Percentiles rank a stretch among this genome's conserved stretches.
Conservation (phyloP, 2,797 vertebrate genomes). For the Spinibarbus caldwelli region DNA sequence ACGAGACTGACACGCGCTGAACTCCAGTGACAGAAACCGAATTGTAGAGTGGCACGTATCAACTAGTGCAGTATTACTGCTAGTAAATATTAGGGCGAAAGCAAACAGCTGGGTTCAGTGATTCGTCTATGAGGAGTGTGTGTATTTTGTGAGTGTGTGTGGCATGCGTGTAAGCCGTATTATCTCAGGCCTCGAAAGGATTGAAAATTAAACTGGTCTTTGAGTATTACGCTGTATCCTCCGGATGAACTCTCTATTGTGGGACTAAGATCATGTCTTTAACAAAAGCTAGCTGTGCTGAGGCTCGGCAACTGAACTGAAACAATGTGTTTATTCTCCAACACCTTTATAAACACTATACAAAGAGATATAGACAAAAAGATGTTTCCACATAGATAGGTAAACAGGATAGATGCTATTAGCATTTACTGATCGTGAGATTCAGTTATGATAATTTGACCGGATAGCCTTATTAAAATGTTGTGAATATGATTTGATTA, state of each 20-base stretch:
- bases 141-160: slow-evolving; percentile 25
- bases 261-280: slow-evolving; percentile 22
- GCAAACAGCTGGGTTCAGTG: slow-evolving; percentile 4
- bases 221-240: slow-evolving; percentile 9
- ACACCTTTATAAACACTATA: not conserved
- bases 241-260: slow-evolving; percentile 34
- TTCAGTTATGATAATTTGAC: not conserved
- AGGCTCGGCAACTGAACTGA: not conserved
- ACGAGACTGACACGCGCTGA: not conserved
- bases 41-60: not conserved
- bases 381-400: not conserved
- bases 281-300: slow-evolving; percentile 11
- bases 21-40: not conserved
- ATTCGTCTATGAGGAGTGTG: not conserved
- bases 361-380: not conserved
- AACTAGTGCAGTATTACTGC: not conserved
- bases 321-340: not conserved
- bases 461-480: not conserved
- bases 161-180: slow-evolving; percentile 25
- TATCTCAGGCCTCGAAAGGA: slow-evolving; percentile 20
- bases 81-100: slow-evolving; percentile 16
- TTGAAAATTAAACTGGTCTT: slow-evolving; percentile 36
- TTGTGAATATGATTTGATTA: not conserved
- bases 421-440: not conserved
- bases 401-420: not conserved